Conservation (phyloP, 2,113 vertebrate species). For the Phoxinus phoxinus region DNA sequence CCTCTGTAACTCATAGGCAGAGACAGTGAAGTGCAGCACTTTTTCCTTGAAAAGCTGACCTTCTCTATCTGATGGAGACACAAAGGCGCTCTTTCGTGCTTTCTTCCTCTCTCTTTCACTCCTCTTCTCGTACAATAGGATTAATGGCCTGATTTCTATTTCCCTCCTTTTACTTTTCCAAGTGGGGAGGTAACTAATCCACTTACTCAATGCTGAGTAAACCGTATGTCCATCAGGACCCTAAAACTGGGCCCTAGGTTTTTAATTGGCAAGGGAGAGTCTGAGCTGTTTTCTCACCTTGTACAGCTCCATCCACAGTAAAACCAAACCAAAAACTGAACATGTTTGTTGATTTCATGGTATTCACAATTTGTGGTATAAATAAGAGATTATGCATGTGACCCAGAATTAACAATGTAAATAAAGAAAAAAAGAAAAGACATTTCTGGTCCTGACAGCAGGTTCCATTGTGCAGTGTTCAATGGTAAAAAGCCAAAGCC, state of each 20-base stretch:
- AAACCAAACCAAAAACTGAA: too few relatives aligned
- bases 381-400: neutral
- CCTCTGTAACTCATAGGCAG: conserved; percentile 17
- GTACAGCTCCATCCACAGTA: neutral
- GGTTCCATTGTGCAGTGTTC: conserved; percentile 19
- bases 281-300: neutral
- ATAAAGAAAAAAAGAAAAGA: neutral
- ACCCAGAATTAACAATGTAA: neutral
- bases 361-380: neutral
- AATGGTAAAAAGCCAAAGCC: conserved; percentile 45
- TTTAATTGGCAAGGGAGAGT: conserved; percentile 29
- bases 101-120: conserved; percentile 34
- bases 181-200: conserved; percentile 71
- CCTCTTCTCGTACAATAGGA: conserved; percentile 71
- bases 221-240: conserved; percentile 59
- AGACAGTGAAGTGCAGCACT: conserved; percentile 2
- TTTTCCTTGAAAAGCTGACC: conserved; percentile 42
- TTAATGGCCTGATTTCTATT: conserved; percentile 72
- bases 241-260: conserved; percentile 27
- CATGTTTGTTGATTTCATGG: neutral
- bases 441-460: conserved; percentile 18
- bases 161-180: conserved; percentile 62
- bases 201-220: conserved; percentile 65
- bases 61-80: conserved; percentile 50
- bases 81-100: conserved; percentile 30